A percentile compares a stretch with the other conserved stretches of the same genome.
Evolutionary conservation across 2,113 vertebrate genomes (phyloP).

Genomic region (Puffinus mauretanicus): DNA sequence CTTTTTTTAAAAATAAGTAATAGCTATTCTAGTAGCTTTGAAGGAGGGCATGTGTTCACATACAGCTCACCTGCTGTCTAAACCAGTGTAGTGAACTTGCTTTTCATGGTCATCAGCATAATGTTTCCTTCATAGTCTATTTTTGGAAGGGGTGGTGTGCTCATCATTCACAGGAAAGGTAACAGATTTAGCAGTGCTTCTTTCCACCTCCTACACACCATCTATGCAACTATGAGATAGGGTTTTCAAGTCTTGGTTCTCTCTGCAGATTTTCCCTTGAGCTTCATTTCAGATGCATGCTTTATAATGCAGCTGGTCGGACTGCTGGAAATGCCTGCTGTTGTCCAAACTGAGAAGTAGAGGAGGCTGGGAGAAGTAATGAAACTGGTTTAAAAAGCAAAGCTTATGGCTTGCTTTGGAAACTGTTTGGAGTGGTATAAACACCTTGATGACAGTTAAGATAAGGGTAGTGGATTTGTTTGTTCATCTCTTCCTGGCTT

Average conservation of each 20-base stretch:
- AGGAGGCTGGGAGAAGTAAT: background rate
- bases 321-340: background rate
- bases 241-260: background rate
- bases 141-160: slow-evolving; percentile 40
- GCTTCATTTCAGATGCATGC: background rate
- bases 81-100: background rate
- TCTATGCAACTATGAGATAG: background rate
- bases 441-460: background rate
- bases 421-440: background rate
- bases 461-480: background rate
- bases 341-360: background rate
- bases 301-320: background rate
- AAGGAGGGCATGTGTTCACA: background rate
- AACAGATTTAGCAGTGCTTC: slow-evolving; percentile 60
- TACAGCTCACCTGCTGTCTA: background rate
- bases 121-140: slow-evolving; percentile 15
- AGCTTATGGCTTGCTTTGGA: background rate
- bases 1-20: background rate
- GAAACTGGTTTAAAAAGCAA: background rate
- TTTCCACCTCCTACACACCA: slow-evolving; percentile 65
- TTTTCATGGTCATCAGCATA: background rate
- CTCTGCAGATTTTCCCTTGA: background rate
- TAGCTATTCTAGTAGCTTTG: background rate
- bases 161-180: slow-evolving; percentile 52
- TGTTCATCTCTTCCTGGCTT: background rate